Conservation (phyloP, 2,113 vertebrate genomes). For the Electrona antarctica region DNA sequence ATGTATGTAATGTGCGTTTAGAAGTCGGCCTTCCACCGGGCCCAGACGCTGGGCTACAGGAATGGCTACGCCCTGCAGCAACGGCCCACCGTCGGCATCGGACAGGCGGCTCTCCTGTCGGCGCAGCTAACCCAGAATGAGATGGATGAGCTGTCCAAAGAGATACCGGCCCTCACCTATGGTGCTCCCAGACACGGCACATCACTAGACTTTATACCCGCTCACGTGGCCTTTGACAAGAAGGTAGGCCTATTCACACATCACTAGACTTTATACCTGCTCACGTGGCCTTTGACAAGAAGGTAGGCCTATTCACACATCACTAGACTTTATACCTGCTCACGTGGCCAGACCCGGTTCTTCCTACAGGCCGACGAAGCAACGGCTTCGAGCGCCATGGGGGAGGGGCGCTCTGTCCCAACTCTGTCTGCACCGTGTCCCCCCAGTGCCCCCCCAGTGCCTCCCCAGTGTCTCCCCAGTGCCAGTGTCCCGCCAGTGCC, state of each 20-base stretch:
- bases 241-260: slow-evolving; percentile 80
- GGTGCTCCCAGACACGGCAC: slow-evolving; percentile 62
- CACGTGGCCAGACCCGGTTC: too few species aligned
- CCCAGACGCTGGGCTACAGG: slow-evolving; percentile 86
- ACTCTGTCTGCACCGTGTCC: too few species aligned
- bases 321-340: slow-evolving; percentile 81
- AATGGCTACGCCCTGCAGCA: slow-evolving; percentile 84
- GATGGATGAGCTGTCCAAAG: slow-evolving; percentile 75
- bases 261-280: slow-evolving; percentile 81
- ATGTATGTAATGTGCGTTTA: slow-evolving; percentile 56
- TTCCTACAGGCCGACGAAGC: too few species aligned
- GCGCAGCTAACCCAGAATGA: slow-evolving; percentile 82
- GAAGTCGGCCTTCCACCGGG: slow-evolving; percentile 88
- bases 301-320: slow-evolving; percentile 77
- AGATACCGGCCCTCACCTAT: slow-evolving; percentile 68
- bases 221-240: slow-evolving; percentile 90
- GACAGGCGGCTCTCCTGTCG: slow-evolving; percentile 77
- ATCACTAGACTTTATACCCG: slow-evolving; percentile 80
- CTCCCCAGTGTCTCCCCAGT: too few species aligned
- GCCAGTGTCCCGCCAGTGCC: too few species aligned
- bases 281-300: slow-evolving; percentile 91
- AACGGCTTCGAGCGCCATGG: too few species aligned
- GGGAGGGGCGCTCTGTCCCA: too few species aligned
- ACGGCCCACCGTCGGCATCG: slow-evolving; percentile 81
- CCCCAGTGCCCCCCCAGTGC: too few species aligned